Evolutionary conservation across 23 tunicate genomes (phyloP), one percentile per base, ranked within the genome.

Genomic region (Clavelina lepadiformis): DNA sequence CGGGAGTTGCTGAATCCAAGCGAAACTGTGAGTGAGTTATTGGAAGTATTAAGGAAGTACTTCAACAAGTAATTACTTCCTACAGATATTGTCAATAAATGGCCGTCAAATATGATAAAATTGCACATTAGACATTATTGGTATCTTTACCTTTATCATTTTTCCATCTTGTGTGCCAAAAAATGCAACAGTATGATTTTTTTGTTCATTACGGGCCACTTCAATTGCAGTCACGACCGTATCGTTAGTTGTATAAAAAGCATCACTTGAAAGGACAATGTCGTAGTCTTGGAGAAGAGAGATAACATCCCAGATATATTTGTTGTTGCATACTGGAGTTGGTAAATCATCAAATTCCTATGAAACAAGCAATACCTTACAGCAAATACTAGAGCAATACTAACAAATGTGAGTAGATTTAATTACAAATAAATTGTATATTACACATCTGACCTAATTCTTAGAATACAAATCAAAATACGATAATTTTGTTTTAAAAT

Each of bases 81-180:
- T n/a, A n/a, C n/a, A n/a, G n/a, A 41, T 41, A 41, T 54, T 19
- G 8, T 15, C 21, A 41, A 18, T 65, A 22, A 19, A 21, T n/a
- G n/a, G 30, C 11, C 11, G 28, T 22, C 27, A 44, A 26, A 19
- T 41, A 41, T 22, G 41, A 20, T 0, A 47, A 7, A 22, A 61
- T 18, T 41, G 11, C 13, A 45, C 41, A 21, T 41, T 41, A 44
- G 13, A 22, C n/a, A n/a, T n/a, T n/a, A n/a, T n/a, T n/a, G n/a
- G n/a, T n/a, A n/a, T n/a, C 47, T 20, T 46, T 56, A 87, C 96
- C 72, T 87, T 87, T 25, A 61, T 3, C 26, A 87, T 8, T 23
- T 49, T 67, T 34, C 96, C 96, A 60, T 68, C 41, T 8, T 80
- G 38, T 33, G 87, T 87, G 19, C 96, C 96, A 58, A 87, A 34